Evolutionary conservation across 2,113 vertebrate genomes (phyloP).

Genomic region (Mionectes macconnelli): DNA sequence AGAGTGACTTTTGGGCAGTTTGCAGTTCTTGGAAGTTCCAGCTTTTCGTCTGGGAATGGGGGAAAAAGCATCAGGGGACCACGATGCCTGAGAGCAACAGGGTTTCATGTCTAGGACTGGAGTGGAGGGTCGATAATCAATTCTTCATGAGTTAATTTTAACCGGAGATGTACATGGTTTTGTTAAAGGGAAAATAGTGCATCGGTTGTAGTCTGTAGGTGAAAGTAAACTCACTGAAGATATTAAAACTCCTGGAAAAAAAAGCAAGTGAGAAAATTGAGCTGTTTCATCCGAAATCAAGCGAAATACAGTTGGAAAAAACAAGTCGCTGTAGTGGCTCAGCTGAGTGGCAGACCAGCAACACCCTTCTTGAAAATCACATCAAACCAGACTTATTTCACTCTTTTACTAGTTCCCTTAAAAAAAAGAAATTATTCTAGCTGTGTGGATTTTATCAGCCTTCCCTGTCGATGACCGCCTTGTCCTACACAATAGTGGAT

Average conservation of each 20-base stretch:
- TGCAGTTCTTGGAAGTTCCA: background rate
- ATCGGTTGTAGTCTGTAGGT: background rate
- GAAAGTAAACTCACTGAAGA: background rate
- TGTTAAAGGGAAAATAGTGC: background rate
- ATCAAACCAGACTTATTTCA: background rate
- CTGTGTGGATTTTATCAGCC: constrained; percentile 49
- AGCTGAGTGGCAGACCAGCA: background rate
- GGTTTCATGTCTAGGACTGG: rapidly evolving
- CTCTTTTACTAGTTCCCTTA: background rate
- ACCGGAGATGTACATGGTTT: background rate
- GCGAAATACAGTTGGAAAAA: background rate
- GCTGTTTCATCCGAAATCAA: background rate
- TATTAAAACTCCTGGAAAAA: background rate
- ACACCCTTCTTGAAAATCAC: background rate
- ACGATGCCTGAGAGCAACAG: background rate
- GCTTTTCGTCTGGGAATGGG: background rate
- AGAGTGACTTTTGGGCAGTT: background rate
- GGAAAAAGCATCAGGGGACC: background rate
- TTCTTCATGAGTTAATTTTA: background rate
- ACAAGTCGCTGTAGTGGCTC: background rate
- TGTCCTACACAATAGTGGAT: constrained; percentile 70
- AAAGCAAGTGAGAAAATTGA: rapidly evolving
- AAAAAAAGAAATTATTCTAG: background rate
- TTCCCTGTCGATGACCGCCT: constrained; percentile 32
- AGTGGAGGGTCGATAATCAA: background rate